phyloP scores from a whole-genome alignment of 2,113 vertebrate species.

The Perca schrenkii region DNA sequence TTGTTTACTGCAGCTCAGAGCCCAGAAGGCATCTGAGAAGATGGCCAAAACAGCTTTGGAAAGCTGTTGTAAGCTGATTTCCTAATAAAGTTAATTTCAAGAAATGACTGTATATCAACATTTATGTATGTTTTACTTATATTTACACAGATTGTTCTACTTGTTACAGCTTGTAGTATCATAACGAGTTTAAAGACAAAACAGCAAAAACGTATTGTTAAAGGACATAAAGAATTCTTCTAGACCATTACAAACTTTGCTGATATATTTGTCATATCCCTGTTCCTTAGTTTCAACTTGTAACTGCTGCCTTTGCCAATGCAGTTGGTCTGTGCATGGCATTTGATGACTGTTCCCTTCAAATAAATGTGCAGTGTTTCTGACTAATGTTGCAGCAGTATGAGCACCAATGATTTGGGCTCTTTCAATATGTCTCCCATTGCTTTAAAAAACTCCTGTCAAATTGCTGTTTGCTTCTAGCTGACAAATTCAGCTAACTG shows the following conservation, averaged over 20 bases:
- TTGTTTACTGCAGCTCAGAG: background rate
- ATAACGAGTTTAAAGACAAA: background rate
- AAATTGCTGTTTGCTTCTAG: conserved; percentile 1
- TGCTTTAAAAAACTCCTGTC: conserved; percentile 16
- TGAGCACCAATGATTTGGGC: background rate
- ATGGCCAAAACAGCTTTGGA: background rate
- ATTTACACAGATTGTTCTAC: background rate
- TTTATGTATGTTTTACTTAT: background rate
- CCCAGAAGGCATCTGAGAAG: background rate
- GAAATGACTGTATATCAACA: background rate
- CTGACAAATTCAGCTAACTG: conserved; percentile 21
- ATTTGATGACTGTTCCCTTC: background rate
- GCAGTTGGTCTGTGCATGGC: background rate
- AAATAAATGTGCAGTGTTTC: conserved; percentile 12
- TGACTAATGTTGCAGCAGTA: conserved; percentile 11
- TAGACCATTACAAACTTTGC: background rate
- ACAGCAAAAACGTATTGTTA: background rate
- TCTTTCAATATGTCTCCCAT: background rate
- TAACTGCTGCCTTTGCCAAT: background rate
- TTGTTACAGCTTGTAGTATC: background rate
- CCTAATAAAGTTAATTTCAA: background rate
- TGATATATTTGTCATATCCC: background rate
- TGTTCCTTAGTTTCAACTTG: background rate
- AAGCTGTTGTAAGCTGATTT: background rate
- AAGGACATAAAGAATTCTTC: background rate